A percentile compares a stretch with the other conserved stretches of the same genome.
phyloP scores from a whole-genome alignment of 2,888 invertebrate genomes.

The Tupiocoris notatus region DNA sequence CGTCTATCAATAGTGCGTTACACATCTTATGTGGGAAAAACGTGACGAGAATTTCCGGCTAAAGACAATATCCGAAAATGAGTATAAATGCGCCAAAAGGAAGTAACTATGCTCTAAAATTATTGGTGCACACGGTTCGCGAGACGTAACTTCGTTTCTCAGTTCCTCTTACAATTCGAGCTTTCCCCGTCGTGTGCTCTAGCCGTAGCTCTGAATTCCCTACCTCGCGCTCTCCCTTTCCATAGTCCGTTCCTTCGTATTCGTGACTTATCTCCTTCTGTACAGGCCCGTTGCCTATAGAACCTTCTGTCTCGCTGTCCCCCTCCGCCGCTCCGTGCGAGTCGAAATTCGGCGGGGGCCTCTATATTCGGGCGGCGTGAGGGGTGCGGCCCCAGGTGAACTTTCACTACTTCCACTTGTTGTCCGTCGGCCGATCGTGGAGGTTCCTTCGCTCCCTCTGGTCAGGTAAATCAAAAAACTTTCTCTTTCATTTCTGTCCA shows the following conservation, averaged over 20 bases:
- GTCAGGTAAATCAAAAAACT: constrained; percentile 7
- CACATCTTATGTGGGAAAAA: no score
- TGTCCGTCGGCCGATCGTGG: constrained; percentile 39
- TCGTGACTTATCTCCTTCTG: background rate
- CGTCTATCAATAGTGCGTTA: no score
- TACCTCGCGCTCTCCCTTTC: background rate
- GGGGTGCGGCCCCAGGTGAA: constrained; percentile 26
- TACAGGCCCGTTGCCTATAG: background rate
- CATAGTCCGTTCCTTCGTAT: background rate
- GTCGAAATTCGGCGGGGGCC: background rate
- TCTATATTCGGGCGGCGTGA: background rate
- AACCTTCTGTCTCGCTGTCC: background rate
- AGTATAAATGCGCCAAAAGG: no score
- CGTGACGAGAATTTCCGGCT: no score
- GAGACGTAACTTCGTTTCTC: background rate
- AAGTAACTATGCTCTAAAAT: no score
- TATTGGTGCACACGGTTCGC: background rate
- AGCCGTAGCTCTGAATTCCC: background rate
- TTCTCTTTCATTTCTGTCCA: constrained; percentile 3
- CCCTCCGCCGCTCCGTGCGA: background rate
- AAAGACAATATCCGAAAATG: no score
- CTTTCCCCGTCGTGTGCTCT: background rate
- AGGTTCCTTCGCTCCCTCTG: constrained; percentile 16
- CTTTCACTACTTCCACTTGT: constrained; percentile 42
- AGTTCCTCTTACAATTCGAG: background rate